phyloP scores from a whole-genome alignment of 2,113 vertebrate genomes.

The Lophura nycthemera region DNA sequence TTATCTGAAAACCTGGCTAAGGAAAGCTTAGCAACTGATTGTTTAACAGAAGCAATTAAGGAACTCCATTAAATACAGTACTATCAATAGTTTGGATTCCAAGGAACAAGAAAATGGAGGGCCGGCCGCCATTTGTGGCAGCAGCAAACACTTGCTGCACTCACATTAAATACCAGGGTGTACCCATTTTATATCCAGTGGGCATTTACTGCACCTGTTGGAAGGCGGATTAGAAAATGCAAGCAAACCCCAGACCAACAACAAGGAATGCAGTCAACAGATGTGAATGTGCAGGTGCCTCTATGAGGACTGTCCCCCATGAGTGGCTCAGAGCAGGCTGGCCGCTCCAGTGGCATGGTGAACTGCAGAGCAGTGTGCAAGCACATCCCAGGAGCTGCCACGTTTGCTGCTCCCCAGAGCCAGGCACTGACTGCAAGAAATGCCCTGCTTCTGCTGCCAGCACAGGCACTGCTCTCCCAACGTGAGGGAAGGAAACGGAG shows the following conservation, averaged over 20 bases:
- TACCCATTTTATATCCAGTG: neutral
- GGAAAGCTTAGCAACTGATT: conserved; percentile 59
- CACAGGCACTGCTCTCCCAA: neutral
- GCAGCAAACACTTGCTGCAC: neutral
- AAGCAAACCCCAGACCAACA: neutral
- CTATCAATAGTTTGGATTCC: conserved; percentile 1
- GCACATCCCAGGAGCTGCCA: neutral
- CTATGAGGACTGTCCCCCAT: too few relatives aligned
- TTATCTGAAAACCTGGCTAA: conserved; percentile 60
- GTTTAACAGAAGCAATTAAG: conserved; percentile 45
- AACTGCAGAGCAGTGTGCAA: neutral
- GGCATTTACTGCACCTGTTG: neutral
- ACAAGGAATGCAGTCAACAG: neutral
- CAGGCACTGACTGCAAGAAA: neutral
- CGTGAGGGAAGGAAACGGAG: neutral
- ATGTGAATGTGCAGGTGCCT: neutral
- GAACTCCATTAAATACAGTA: conserved; percentile 6
- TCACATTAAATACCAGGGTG: neutral
- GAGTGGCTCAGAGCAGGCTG: neutral
- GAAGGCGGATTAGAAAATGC: neutral
- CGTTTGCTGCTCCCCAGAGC: rapidly evolving
- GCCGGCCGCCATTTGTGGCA: neutral
- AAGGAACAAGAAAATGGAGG: conserved; percentile 2
- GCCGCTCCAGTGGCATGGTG: neutral
- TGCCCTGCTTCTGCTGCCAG: neutral